Evolutionary conservation across 2,888 invertebrate species (phyloP).

Genomic region (Opisthograptis luteolata): DNA sequence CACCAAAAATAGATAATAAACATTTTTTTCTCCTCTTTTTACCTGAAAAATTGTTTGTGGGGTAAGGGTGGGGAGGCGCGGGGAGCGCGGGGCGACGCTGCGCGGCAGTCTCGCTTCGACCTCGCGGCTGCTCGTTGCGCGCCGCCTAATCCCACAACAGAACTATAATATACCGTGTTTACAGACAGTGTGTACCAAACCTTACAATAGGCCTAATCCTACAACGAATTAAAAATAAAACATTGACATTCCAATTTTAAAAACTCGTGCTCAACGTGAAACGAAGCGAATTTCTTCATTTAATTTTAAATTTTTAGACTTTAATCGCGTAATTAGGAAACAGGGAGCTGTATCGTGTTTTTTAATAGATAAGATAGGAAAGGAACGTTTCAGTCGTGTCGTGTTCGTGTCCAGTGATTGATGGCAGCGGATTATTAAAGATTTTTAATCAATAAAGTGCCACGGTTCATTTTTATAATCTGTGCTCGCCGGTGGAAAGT

Average conservation of each 20-base stretch:
- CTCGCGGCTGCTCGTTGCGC: constrained; percentile 56
- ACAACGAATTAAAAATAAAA: constrained; percentile 45
- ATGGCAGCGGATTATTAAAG: constrained; percentile 54
- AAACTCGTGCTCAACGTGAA: constrained; percentile 1
- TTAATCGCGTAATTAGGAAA: constrained; percentile 53
- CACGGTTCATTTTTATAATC: constrained; percentile 39
- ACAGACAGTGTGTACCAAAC: constrained; percentile 40
- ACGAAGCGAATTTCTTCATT: constrained; percentile 13
- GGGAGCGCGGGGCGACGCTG: constrained; percentile 57
- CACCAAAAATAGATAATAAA: constrained; percentile 40
- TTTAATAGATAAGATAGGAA: constrained; percentile 65
- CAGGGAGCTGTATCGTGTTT: constrained; percentile 39
- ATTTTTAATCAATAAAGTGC: constrained; percentile 56
- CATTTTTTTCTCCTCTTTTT: constrained; percentile 61
- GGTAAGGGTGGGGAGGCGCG: constrained; percentile 59
- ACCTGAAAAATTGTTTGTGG: constrained; percentile 62
- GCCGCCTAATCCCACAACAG: constrained; percentile 37
- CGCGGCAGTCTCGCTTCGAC: constrained; percentile 71
- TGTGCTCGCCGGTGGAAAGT: constrained; percentile 39
- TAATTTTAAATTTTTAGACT: constrained; percentile 36
- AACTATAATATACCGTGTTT: constrained; percentile 28
- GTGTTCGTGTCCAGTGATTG: constrained; percentile 70
- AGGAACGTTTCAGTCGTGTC: constrained; percentile 49
- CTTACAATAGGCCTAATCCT: constrained; percentile 47
- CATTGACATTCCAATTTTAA: constrained; percentile 8